These are phyloP conservation scores for Nymphalis c-album DNA, from an alignment of 2,888 invertebrate species.

Conservation along the genomic window DNA sequence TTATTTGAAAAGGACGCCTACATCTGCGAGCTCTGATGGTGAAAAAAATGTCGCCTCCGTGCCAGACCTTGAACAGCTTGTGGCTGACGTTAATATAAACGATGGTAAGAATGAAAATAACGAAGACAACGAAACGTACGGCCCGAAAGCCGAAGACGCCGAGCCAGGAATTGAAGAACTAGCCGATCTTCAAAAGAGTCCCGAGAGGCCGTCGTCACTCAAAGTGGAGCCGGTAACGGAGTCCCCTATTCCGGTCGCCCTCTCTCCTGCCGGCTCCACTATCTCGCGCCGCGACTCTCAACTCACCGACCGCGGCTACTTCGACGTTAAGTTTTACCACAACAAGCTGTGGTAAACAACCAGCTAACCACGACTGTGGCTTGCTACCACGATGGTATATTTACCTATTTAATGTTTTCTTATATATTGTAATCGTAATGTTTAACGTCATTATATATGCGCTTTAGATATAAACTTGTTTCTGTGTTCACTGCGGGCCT, in stretches of 20 bases:
- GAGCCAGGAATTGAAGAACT: conserved; percentile 24
- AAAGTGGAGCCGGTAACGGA: conserved; percentile 41
- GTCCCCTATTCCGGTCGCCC: conserved; percentile 24
- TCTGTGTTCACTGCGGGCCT: background rate
- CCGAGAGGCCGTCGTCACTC: conserved; percentile 48
- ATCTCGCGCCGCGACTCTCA: conserved; percentile 61
- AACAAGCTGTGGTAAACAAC: conserved; percentile 86
- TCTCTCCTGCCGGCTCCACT: conserved; percentile 45
- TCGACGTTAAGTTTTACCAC: conserved; percentile 90
- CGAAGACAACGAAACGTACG: conserved; percentile 11
- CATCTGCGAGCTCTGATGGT: conserved; percentile 21
- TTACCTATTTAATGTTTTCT: background rate
- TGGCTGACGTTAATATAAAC: background rate
- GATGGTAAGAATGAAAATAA: background rate
- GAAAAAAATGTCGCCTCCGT: background rate
- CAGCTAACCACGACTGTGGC: conserved; percentile 19
- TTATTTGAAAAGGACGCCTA: conserved; percentile 11
- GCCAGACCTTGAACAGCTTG: background rate
- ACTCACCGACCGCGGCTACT: conserved; percentile 84
- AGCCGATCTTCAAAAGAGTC: conserved; percentile 36
- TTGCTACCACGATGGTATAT: background rate
- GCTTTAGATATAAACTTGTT: background rate
- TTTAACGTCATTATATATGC: background rate
- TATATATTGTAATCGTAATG: conserved; percentile 6
- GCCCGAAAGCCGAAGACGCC: conserved; percentile 21